Percentiles rank a stretch among this genome's conserved stretches.
These are phyloP conservation scores for Characodon lateralis DNA, from an alignment of 2,797 vertebrate genomes.

Conservation along the genomic window DNA sequence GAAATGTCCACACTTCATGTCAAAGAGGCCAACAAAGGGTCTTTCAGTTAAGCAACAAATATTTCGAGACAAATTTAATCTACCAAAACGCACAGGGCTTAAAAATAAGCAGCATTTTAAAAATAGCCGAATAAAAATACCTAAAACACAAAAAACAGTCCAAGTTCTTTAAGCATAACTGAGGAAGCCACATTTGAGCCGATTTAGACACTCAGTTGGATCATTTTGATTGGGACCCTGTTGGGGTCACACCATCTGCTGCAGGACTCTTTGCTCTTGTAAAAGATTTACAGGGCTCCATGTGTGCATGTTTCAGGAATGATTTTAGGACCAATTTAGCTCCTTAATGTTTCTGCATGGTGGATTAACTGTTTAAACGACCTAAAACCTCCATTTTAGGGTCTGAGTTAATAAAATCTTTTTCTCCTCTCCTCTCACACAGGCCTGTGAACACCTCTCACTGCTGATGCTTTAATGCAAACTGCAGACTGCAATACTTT, in stretches of 20 bases:
- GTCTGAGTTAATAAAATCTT: not conserved
- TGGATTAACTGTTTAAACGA: not conserved
- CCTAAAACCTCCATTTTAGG: not conserved
- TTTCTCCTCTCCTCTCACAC: not conserved
- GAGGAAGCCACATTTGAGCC: not conserved
- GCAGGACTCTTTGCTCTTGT: not conserved
- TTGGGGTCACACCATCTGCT: not conserved
- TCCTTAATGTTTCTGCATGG: not conserved
- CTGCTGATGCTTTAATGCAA: conserved; percentile 23
- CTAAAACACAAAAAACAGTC: not conserved
- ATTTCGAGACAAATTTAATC: not conserved
- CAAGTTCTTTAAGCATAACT: not conserved
- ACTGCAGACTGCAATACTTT: conserved; percentile 7
- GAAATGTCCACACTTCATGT: conserved; percentile 10
- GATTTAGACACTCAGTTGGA: conserved; percentile 5
- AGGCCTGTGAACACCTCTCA: not conserved
- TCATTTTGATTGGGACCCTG: not conserved
- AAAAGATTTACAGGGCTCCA: not conserved
- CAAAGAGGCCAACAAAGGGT: not conserved
- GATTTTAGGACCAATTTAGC: not conserved
- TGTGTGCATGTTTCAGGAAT: conserved; percentile 4
- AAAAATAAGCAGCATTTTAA: not conserved
- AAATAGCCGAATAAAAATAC: not conserved
- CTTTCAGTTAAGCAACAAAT: not conserved
- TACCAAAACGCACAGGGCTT: not conserved